Evolutionary conservation across 2,888 invertebrate species (phyloP), one percentile per base, ranked within the genome.

Genomic region (Auanema freiburgensis): DNA sequence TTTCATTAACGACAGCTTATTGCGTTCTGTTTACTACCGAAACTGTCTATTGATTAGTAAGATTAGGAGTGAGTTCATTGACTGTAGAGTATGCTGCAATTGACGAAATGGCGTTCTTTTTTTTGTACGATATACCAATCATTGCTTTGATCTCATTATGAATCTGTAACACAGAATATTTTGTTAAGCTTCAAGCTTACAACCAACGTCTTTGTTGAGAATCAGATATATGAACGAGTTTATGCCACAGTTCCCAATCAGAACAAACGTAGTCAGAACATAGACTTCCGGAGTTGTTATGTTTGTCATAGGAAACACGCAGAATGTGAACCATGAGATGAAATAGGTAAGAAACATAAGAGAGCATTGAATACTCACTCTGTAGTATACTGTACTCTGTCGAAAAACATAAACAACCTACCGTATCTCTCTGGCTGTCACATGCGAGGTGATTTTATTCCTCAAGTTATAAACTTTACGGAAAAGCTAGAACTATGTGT

Each of bases 191-290:
- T 8, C 25, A 40, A 58, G 16, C 18, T n/a, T 5, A 8, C 46
- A n/a, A n/a, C n/a, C n/a, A 33, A 55, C 61, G 41, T 61, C 61
- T 25, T 61, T 61, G 44, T 61, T 61, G 18, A 61, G n/a, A 14
- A 33, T 46, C 3, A 61, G 40, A 24, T 61, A 61, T 24, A 61
- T 55, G 21, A 61, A 40, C 1, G 33, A 41, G 25, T 61, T 61
- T 5, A 61, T 41, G 2, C 61, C 61, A 44, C 53, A 61, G 21
- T 61, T 61, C n/a, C 54, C 55, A 49, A 61, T 55, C 6, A 61
- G 42, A 6, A 55, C 61, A 1, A 33, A 54, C 1, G 61, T 55
- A 2, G 61, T 61, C 2, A 43, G 24, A 24, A 49, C 43, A n/a
- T 46, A 61, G 12, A 55, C 49, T 25, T 61, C 61, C 1, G 54